Percentiles rank a stretch among this genome's conserved stretches.
Conservation (phyloP, 2,113 vertebrate species). For the Thryonomys swinderianus region DNA sequence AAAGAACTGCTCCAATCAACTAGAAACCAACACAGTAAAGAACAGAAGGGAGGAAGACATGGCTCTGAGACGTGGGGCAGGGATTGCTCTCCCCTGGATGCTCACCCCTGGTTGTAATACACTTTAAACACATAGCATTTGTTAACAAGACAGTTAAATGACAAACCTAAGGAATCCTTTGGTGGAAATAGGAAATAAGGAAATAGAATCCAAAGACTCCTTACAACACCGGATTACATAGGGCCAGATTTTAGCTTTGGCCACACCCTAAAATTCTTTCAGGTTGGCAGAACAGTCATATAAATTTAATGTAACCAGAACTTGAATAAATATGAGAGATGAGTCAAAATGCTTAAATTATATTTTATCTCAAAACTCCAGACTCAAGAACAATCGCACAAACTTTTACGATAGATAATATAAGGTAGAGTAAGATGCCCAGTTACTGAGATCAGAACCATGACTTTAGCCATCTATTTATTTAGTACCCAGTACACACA, state of each 20-base stretch:
- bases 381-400: slow-evolving; percentile 54
- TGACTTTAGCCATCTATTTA: slow-evolving; percentile 42
- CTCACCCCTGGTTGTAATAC: not conserved
- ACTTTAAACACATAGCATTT: not conserved
- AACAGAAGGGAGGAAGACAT: not conserved
- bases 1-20: not conserved
- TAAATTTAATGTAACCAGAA: slow-evolving; percentile 33
- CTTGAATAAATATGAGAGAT: slow-evolving; percentile 16
- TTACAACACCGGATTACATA: slow-evolving; percentile 29
- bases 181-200: not conserved
- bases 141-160: not conserved
- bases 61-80: not conserved
- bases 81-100: not conserved
- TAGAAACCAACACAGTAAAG: not conserved
- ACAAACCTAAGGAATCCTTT: not conserved
- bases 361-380: slow-evolving; percentile 65
- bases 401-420: not conserved
- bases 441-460: slow-evolving; percentile 48
- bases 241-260: slow-evolving; percentile 62
- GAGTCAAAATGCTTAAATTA: slow-evolving; percentile 66
- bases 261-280: slow-evolving; percentile 52
- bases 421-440: not conserved
- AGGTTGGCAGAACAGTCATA: slow-evolving; percentile 61
- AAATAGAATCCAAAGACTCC: slow-evolving; percentile 5
- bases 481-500: not conserved